Evolutionary conservation across 2,797 vertebrate species (phyloP).

Genomic region (Sebastes itinus): DNA sequence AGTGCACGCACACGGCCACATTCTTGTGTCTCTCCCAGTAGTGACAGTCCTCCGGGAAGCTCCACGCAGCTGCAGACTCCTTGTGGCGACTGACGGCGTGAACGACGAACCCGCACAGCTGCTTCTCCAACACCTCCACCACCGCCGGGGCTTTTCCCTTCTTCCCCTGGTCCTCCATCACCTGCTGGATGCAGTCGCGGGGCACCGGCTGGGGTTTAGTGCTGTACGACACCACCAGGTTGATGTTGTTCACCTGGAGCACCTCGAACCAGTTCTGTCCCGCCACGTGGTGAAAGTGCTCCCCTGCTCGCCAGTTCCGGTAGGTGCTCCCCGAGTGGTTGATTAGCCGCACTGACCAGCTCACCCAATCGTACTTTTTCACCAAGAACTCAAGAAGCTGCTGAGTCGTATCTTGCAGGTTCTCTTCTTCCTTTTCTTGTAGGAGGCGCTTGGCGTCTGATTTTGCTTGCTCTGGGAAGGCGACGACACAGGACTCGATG

Average conservation of each 20-base stretch:
- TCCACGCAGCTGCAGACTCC: slow-evolving; percentile 77
- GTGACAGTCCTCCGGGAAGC: slow-evolving; percentile 83
- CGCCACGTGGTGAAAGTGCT: slow-evolving; percentile 78
- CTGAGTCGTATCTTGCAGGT: slow-evolving; percentile 63
- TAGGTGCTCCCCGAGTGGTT: slow-evolving; percentile 77
- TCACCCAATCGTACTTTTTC: slow-evolving; percentile 84
- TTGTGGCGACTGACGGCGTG: slow-evolving; percentile 83
- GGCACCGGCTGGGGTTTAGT: slow-evolving; percentile 71
- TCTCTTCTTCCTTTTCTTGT: slow-evolving; percentile 62
- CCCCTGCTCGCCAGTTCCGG: slow-evolving; percentile 78
- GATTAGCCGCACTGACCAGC: slow-evolving; percentile 83
- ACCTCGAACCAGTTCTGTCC: slow-evolving; percentile 81
- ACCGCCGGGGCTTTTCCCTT: slow-evolving; percentile 72
- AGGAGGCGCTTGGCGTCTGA: slow-evolving; percentile 73
- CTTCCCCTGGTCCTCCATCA: slow-evolving; percentile 75
- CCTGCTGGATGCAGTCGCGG: slow-evolving; percentile 63
- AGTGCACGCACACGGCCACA: slow-evolving; percentile 81
- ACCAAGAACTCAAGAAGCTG: slow-evolving; percentile 74
- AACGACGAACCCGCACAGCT: slow-evolving; percentile 78
- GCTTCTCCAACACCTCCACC: slow-evolving; percentile 77
- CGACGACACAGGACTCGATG: slow-evolving; percentile 72
- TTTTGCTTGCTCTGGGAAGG: slow-evolving; percentile 80
- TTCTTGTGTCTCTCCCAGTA: slow-evolving; percentile 86
- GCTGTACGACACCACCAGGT: slow-evolving; percentile 83
- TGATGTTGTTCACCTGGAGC: slow-evolving; percentile 74